Conservation (phyloP, 2,797 vertebrate species). For the Channallabes apus region DNA sequence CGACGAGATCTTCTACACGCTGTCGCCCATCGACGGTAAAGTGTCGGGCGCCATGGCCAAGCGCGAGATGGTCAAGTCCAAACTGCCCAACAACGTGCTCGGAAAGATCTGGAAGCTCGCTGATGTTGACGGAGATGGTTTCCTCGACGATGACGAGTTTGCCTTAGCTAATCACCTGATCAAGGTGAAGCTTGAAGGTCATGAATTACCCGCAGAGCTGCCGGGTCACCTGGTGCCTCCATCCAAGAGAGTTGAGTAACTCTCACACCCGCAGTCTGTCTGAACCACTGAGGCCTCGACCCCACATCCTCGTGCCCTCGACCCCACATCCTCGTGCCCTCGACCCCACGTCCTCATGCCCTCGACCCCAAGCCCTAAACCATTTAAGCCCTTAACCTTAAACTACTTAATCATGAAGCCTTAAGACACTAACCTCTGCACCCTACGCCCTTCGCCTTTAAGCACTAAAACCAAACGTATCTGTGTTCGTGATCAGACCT, state of each 20-base stretch:
- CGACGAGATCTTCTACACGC: conserved; percentile 80
- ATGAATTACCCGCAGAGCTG: conserved; percentile 75
- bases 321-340: too few relatives aligned
- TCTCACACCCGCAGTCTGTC: neutral
- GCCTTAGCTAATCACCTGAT: conserved; percentile 80
- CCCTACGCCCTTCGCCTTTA: neutral
- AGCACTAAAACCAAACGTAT: neutral
- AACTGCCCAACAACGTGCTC: conserved; percentile 78
- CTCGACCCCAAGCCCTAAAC: neutral
- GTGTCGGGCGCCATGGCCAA: conserved; percentile 77
- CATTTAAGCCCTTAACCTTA: accelerated
- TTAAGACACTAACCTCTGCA: neutral
- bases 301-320: neutral
- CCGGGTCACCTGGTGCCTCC: conserved; percentile 75
- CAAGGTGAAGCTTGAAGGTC: conserved; percentile 79
- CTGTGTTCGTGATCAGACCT: neutral
- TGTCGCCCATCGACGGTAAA: conserved; percentile 76
- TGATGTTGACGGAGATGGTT: conserved; percentile 76
- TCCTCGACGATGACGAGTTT: conserved; percentile 79
- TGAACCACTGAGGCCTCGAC: too few relatives aligned
- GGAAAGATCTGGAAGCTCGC: conserved; percentile 83
- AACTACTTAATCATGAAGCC: neutral
- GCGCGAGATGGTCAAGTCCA: conserved; percentile 82
- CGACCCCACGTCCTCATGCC: neutral
- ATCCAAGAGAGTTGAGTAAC: conserved; percentile 68